Evolutionary conservation across 2,888 invertebrate genomes (phyloP).

Genomic region (Lasius platythorax): DNA sequence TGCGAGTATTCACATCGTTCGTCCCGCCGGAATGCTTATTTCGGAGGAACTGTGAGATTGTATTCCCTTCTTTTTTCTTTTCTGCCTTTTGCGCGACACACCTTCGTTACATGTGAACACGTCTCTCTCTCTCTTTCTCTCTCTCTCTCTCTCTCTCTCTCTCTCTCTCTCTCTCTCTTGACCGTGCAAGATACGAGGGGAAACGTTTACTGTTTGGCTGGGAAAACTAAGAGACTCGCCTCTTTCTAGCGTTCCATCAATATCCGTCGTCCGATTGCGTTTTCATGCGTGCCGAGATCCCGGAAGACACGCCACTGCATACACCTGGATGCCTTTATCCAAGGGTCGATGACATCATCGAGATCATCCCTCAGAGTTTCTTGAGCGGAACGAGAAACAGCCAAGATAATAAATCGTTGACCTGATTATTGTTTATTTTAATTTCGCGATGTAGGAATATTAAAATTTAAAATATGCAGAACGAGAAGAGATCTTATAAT

Average conservation of each 20-base stretch:
- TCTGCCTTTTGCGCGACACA: constrained; percentile 55
- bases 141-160: constrained; percentile 45
- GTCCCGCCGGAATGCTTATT: constrained; percentile 57
- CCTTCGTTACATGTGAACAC: constrained; percentile 65
- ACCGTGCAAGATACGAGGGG: constrained; percentile 42
- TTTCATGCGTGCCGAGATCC: constrained; percentile 52
- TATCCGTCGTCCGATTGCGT: constrained; percentile 49
- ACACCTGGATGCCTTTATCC: constrained; percentile 53
- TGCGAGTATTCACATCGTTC: constrained; percentile 69
- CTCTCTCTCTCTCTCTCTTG: constrained; percentile 41
- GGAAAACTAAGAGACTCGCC: constrained; percentile 35
- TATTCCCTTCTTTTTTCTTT: constrained; percentile 2
- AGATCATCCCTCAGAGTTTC: neutral
- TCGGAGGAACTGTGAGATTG: constrained; percentile 47
- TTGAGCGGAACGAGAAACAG: neutral
- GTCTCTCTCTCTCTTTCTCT: constrained; percentile 46
- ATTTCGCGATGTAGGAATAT: neutral
- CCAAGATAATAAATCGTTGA: neutral
- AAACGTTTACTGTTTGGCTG: constrained; percentile 42
- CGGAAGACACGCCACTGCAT: constrained; percentile 45
- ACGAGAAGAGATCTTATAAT: constrained; percentile 3
- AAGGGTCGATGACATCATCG: constrained; percentile 67
- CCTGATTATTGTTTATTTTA: constrained; percentile 14
- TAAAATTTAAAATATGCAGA: constrained; percentile 3
- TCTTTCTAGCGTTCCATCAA: constrained; percentile 26